phyloP scores from a whole-genome alignment of 2,113 vertebrate species.

The Poeciliopsis turrubarensis region DNA sequence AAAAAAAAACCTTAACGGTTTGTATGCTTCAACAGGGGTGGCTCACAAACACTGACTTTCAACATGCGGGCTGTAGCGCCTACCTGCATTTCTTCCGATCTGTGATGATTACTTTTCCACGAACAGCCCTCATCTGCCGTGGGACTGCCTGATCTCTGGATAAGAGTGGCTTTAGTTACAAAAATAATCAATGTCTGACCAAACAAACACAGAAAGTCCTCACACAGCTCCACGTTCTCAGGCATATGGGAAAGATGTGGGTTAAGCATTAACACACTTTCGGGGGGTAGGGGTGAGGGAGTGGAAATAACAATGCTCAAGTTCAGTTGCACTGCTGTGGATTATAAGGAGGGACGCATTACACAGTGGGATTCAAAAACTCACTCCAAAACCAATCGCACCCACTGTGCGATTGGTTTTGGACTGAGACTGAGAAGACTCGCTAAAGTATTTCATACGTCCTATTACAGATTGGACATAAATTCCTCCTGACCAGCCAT shows the following conservation, averaged over 20 bases:
- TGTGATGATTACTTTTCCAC: conserved; percentile 58
- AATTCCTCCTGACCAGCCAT: background rate
- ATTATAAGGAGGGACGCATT: background rate
- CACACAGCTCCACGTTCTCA: conserved; percentile 13
- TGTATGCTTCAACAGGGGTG: background rate
- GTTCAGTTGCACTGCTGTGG: background rate
- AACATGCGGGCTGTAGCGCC: conserved; percentile 8
- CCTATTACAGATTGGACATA: background rate
- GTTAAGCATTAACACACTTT: conserved; percentile 47
- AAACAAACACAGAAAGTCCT: conserved; percentile 27
- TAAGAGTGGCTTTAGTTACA: conserved; percentile 23
- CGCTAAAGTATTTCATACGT: background rate
- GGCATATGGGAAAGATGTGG: conserved; percentile 18
- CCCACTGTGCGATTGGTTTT: no score
- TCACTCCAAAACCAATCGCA: background rate
- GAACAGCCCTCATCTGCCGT: conserved; percentile 55
- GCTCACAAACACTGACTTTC: background rate
- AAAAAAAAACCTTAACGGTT: background rate
- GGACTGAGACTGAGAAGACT: background rate
- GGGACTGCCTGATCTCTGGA: conserved; percentile 75
- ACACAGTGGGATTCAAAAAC: background rate
- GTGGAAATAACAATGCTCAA: conserved; percentile 6
- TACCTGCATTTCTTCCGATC: conserved; percentile 72
- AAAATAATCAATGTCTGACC: conserved; percentile 18
- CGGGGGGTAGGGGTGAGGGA: background rate